Conservation (phyloP, 2,888 invertebrate genomes). For the Fabriciana adippe region DNA sequence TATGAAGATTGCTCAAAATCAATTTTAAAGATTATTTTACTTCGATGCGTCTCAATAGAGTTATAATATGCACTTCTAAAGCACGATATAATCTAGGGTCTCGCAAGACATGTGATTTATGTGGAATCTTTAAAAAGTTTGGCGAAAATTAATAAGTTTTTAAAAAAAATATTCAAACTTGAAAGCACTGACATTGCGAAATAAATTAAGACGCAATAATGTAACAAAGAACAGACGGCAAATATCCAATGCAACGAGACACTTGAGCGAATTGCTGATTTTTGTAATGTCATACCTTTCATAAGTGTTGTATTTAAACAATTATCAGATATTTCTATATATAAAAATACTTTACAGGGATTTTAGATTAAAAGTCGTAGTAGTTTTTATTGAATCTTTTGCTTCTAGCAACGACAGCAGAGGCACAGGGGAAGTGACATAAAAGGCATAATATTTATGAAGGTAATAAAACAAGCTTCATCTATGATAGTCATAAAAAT, state of each 20-base stretch:
- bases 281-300: constrained; percentile 51
- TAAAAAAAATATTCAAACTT: not conserved
- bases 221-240: constrained; percentile 1
- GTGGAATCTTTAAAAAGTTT: no score
- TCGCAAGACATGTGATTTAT: no score
- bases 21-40: constrained; percentile 70
- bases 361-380: not conserved
- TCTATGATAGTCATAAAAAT: constrained; percentile 36
- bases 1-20: constrained; percentile 60
- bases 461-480: constrained; percentile 38
- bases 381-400: not conserved
- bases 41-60: constrained; percentile 50
- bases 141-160: not conserved
- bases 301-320: constrained; percentile 24
- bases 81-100: not conserved
- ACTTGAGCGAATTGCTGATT: constrained; percentile 57
- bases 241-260: constrained; percentile 54
- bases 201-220: constrained; percentile 4
- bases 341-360: no score
- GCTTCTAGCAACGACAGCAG: not conserved
- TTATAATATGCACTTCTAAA: constrained; percentile 26
- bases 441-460: constrained; percentile 39
- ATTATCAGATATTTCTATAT: no score
- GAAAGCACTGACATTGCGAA: constrained; percentile 7
- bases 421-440: constrained; percentile 44